phyloP scores from a whole-genome alignment of 2,888 invertebrate species.

The Choreutis nemorana region DNA sequence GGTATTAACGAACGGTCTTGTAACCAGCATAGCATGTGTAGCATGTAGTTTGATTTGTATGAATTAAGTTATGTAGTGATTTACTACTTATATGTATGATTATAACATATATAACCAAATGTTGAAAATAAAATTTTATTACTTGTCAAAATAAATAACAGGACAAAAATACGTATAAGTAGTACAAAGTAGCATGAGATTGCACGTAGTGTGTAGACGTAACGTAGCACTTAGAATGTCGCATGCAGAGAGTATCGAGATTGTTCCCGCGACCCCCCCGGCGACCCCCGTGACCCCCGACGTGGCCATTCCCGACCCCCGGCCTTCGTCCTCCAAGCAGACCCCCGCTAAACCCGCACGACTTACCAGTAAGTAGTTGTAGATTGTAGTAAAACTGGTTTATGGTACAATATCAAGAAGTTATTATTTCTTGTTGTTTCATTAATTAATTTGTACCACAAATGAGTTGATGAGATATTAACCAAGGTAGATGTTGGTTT shows the following conservation, averaged over 20 bases:
- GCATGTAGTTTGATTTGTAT: too few relatives aligned
- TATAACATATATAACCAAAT: too few relatives aligned
- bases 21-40: too few relatives aligned
- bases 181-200: not conserved
- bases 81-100: too few relatives aligned
- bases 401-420: too few relatives aligned
- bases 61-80: too few relatives aligned
- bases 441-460: not conserved
- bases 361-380: constrained; percentile 48
- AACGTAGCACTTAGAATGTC: constrained; percentile 59
- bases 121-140: too few relatives aligned
- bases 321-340: constrained; percentile 39
- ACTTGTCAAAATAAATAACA: too few relatives aligned
- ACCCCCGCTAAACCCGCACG: constrained; percentile 57
- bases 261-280: constrained; percentile 15
- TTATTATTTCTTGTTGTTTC: too few relatives aligned
- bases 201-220: constrained; percentile 39
- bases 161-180: not conserved
- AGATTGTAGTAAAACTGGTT: not conserved
- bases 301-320: constrained; percentile 18
- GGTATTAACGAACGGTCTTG: too few relatives aligned
- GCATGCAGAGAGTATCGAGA: constrained; percentile 43
- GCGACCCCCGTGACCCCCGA: constrained; percentile 15
- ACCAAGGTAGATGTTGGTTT: not conserved
- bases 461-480: not conserved